Evolutionary conservation across 2,888 invertebrate species (phyloP), one percentile per base, ranked within the genome.

Genomic region (Drosophila suboccidentalis): DNA sequence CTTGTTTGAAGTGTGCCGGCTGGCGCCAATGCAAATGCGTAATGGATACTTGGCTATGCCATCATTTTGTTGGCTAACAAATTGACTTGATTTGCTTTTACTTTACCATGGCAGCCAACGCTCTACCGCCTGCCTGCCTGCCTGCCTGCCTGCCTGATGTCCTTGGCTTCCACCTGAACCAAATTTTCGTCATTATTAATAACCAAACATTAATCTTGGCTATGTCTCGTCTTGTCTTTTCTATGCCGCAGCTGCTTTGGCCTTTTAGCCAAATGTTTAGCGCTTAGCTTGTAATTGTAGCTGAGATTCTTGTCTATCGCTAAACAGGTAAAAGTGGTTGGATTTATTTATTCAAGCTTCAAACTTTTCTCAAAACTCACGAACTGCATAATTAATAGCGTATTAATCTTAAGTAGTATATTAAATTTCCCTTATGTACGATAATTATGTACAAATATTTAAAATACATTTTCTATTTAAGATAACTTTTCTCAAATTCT

Each of bases 11-110:
- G 29, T 36, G 39, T 32, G 44, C 59, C 67, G 46, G 55, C 59
- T 75, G 75, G 58, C 67, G 76, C 64, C 76, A 76, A 80, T 85
- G 83, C 81, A 85, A 85, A 85, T 87, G 59, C 71, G 79, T 87
- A 84, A 87, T 85, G 87, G 78, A 82, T 84, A 87, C 82, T 82
- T 64, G 59, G 64, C 46, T 50, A 36, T 66, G 67, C 68, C 63
- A 67, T 71, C 66, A 72, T 50, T 72, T 62, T 67, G 62, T 65
- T 63, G 68, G 60, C 68, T 67, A 84, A 80, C 85, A 87, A 82
- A 87, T 84, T 84, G 80, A 73, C 75, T 84, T 84, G 87, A 87
- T 76, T 82, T 78, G 76, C 60, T 62, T 68, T 66, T 66, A 64
- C 68, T 68, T 66, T 63, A 64, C 68, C 68, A 65, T 65, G 58